These are phyloP conservation scores for Phalloptychus januarius DNA, from an alignment of 2,797 vertebrate species.

Conservation along the genomic window DNA sequence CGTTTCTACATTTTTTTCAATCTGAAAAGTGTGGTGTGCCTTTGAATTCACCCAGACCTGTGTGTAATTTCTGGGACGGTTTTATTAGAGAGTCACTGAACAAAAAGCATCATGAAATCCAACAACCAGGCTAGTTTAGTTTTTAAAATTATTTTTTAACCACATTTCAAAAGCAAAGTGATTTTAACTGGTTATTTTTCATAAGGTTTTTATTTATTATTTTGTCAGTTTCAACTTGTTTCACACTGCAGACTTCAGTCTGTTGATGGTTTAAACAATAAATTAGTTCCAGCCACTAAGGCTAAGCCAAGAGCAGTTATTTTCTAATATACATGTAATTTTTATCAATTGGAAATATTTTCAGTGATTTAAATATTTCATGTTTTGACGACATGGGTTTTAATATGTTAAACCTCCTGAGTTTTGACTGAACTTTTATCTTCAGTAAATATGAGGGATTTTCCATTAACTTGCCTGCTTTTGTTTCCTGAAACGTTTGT, in stretches of 20 bases:
- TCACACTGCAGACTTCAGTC: no score
- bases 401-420: background rate
- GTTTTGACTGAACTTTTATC: slow-evolving; percentile 20
- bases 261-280: no score
- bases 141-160: no score
- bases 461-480: background rate
- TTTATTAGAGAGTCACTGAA: background rate
- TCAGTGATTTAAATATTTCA: background rate
- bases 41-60: background rate
- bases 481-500: slow-evolving; percentile 29
- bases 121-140: no score
- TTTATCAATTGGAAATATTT: no score
- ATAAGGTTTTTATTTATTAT: no score
- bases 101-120: background rate
- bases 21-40: background rate
- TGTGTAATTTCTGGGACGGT: background rate
- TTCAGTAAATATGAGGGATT: slow-evolving; percentile 24
- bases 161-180: no score
- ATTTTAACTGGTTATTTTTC: no score
- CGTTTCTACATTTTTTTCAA: background rate
- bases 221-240: no score
- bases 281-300: no score
- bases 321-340: no score
- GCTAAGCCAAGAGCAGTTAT: no score
- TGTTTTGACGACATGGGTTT: background rate